These are phyloP conservation scores for Philypnodon macrostomus DNA, from an alignment of 2,797 vertebrate genomes.

Conservation along the genomic window DNA sequence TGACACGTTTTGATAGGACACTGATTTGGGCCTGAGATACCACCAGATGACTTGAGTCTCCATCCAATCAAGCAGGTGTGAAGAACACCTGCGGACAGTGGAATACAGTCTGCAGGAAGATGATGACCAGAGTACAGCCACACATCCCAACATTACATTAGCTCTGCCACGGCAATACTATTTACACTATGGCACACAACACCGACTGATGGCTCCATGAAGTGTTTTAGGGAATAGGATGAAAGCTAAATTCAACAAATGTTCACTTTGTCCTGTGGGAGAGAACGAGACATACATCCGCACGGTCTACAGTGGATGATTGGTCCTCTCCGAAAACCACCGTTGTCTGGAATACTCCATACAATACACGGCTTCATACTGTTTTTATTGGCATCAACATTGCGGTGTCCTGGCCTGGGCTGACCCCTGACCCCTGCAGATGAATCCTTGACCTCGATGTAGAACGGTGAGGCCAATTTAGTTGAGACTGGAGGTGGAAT, in stretches of 20 bases:
- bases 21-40: constrained; percentile 69
- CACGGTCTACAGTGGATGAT: constrained; percentile 30
- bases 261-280: constrained; percentile 24
- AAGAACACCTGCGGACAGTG: constrained; percentile 75
- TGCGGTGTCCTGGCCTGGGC: not conserved
- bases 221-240: constrained; percentile 56
- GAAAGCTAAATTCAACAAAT: constrained; percentile 39
- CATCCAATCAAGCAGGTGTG: constrained; percentile 71
- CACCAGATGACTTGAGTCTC: constrained; percentile 67
- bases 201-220: constrained; percentile 48
- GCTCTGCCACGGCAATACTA: constrained; percentile 51
- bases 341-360: constrained; percentile 30
- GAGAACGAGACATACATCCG: constrained; percentile 25
- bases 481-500: too few relatives aligned
- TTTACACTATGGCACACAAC: constrained; percentile 48
- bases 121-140: constrained; percentile 56
- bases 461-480: constrained; percentile 36
- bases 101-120: constrained; percentile 62
- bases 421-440: constrained; percentile 36
- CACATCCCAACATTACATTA: constrained; percentile 59
- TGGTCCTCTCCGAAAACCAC: too few relatives aligned
- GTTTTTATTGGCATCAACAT: constrained; percentile 5
- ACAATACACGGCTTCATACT: constrained; percentile 15
- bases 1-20: constrained; percentile 71
- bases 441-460: constrained; percentile 60